Evolutionary conservation across 2,888 invertebrate species (phyloP), one percentile per base, ranked within the genome.

Genomic region (Andrena marginata): DNA sequence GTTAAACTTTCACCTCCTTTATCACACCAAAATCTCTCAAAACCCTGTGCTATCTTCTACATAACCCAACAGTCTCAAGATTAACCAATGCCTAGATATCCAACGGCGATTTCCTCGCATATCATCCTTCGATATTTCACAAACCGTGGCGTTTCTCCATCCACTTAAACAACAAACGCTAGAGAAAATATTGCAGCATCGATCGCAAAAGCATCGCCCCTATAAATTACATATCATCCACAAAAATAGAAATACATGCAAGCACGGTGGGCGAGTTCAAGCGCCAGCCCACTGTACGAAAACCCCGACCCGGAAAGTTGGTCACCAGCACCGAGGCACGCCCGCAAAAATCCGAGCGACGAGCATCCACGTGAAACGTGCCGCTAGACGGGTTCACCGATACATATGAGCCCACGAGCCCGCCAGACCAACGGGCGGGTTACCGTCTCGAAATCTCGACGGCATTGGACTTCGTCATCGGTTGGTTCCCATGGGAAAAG

Each of bases 391-490:
- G 42, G 56, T 56, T 56, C 26, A 26, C 56, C 56, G 56, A 56
- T 56, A 56, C 23, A 20, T 13, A 59, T 13, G 56, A 56, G 10
- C 13, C 23, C 23, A 26, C 56, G 56, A 56, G 56, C 13, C 10
- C 56, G 56, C 23, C 7, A 26, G 8, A 56, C 56, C 56, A 26
- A 56, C 56, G 31, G 42, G 13, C 7, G 67, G 67, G 33, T 67
- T 31, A 33, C 49, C 64, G 33, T 59, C 51, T 42, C 31, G 65
- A 74, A 65, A 73, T 49, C 48, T 65, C 65, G 48, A 48, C 23
- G 8, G 42, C 10, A 26, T 62, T 33, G 26, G 54, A 33, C 54
- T 13, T 31, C 70, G 70, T 77, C 79, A 29, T 64, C 77, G 77
- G 26, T 7, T 35, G 29, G 7, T 71, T 65, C 65, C 48, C 23